phyloP scores from a whole-genome alignment of 2,797 vertebrate species.

The Chromobotia macracanthus region DNA sequence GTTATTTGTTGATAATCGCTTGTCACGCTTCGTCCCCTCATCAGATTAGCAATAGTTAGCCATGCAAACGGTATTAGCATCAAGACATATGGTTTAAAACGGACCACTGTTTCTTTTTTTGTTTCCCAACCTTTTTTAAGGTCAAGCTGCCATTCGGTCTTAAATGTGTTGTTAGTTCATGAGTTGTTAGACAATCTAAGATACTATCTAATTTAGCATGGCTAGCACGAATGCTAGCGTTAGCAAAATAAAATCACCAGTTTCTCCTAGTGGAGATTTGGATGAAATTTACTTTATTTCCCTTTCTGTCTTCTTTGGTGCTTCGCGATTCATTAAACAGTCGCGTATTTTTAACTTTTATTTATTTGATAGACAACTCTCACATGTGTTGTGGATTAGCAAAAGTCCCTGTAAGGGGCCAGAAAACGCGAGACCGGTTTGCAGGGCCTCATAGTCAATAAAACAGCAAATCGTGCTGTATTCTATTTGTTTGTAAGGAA shows the following conservation, averaged over 20 bases:
- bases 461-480: neutral
- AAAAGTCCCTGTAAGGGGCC: neutral
- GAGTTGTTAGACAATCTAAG: neutral
- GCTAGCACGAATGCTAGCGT: constrained; percentile 13
- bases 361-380: neutral
- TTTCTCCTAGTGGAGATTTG: neutral
- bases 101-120: neutral
- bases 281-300: neutral
- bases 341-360: neutral
- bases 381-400: neutral
- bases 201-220: constrained; percentile 5
- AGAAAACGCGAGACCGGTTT: constrained; percentile 40
- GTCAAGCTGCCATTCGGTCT: too few species aligned
- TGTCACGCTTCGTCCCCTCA: constrained; percentile 50
- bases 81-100: neutral
- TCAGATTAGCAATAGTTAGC: constrained; percentile 38
- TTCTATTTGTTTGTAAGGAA: neutral
- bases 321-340: neutral
- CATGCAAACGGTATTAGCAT: constrained; percentile 17
- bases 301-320: neutral
- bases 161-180: neutral
- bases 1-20: constrained; percentile 39
- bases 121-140: neutral
- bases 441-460: constrained; percentile 12
- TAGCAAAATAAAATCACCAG: constrained; percentile 9